A percentile compares a stretch with the other conserved stretches of the same genome.
Evolutionary conservation across 2,797 vertebrate genomes (phyloP).

Genomic region (Sebastes kiyomatsui): DNA sequence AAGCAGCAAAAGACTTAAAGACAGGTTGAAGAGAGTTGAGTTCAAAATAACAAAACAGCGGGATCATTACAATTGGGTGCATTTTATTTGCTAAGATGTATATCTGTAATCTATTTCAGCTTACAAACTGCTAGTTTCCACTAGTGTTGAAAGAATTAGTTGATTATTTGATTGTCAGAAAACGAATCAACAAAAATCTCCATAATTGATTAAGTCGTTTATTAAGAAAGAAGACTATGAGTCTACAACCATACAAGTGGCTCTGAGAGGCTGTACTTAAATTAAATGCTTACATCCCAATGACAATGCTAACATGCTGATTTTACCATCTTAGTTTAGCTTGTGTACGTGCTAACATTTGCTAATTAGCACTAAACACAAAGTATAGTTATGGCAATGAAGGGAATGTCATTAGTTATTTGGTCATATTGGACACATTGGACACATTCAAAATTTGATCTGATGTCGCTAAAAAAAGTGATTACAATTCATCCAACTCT

Average conservation of each 20-base stretch:
- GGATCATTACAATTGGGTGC: not conserved
- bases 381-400: not conserved
- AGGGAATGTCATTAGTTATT: not conserved
- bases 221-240: not conserved
- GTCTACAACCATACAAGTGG: not conserved
- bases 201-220: not conserved
- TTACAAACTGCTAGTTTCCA: not conserved
- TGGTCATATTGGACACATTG: too few relatives aligned
- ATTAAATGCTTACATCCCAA: too few relatives aligned
- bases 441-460: too few relatives aligned
- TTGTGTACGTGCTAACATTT: not conserved
- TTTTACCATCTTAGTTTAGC: not conserved
- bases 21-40: not conserved
- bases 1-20: fast-evolving
- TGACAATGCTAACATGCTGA: too few relatives aligned
- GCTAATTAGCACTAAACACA: not conserved
- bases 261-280: not conserved
- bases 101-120: not conserved
- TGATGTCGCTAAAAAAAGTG: not conserved
- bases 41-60: not conserved
- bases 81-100: not conserved
- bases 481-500: not conserved
- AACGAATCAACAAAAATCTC: not conserved
- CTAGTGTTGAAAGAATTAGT: not conserved
- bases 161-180: not conserved